These are phyloP conservation scores for Ornithoptera priamus DNA, from an alignment of 2,888 invertebrate genomes.

Conservation along the genomic window DNA sequence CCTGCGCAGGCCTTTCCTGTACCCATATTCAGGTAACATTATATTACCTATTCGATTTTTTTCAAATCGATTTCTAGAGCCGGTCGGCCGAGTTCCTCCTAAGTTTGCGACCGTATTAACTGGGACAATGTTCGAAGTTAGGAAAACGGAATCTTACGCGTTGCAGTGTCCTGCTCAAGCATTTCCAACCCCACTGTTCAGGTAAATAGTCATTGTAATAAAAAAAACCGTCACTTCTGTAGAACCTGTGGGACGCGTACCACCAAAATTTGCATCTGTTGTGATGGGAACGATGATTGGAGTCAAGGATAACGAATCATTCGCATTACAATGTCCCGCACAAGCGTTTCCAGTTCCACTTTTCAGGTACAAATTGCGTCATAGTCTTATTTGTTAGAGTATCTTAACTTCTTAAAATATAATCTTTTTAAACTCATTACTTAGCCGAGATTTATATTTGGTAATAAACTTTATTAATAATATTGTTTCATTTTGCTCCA, in stretches of 20 bases:
- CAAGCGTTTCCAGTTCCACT: slow-evolving; percentile 84
- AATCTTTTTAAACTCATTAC: not conserved
- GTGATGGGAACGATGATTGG: slow-evolving; percentile 82
- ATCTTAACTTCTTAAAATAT: not conserved
- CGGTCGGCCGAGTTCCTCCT: slow-evolving; percentile 66
- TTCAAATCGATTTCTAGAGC: slow-evolving; percentile 44
- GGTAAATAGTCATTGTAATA: slow-evolving; percentile 55
- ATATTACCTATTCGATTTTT: slow-evolving; percentile 2
- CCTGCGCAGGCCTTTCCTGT: slow-evolving; percentile 84
- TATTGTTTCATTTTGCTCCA: slow-evolving; percentile 49
- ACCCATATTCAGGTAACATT: slow-evolving; percentile 71
- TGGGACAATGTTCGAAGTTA: slow-evolving; percentile 79
- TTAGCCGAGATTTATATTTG: not conserved
- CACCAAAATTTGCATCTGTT: slow-evolving; percentile 83
- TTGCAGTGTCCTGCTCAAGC: slow-evolving; percentile 86
- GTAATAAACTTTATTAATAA: slow-evolving; percentile 3
- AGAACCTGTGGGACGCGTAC: slow-evolving; percentile 85
- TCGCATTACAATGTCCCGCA: slow-evolving; percentile 82
- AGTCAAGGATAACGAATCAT: slow-evolving; percentile 65
- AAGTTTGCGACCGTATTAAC: slow-evolving; percentile 79
- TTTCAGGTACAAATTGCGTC: slow-evolving; percentile 70
- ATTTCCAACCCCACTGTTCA: slow-evolving; percentile 77
- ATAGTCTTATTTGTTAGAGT: slow-evolving; percentile 10
- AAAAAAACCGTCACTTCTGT: slow-evolving; percentile 45
- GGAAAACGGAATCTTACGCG: slow-evolving; percentile 67